Evolutionary conservation across 2,888 invertebrate species (phyloP).

Genomic region (Amphipyra tragopoginis): DNA sequence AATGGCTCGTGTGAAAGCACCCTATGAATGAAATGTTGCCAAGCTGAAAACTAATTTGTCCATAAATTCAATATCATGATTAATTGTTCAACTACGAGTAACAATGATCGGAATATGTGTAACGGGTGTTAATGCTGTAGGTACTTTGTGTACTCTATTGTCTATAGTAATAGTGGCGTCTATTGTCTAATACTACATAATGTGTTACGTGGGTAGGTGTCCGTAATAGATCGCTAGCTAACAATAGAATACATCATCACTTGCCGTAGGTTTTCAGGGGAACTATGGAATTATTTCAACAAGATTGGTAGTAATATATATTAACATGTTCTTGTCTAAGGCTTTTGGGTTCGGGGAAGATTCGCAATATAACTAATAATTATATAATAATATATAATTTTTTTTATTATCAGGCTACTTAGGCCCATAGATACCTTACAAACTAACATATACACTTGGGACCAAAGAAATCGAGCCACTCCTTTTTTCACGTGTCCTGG

Average conservation of each 20-base stretch:
- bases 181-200: slow-evolving; percentile 40
- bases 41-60: neutral
- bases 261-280: neutral
- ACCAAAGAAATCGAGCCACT: too few species aligned
- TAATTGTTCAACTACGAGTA: slow-evolving; percentile 22
- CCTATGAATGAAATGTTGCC: too few species aligned
- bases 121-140: slow-evolving; percentile 8
- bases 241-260: slow-evolving; percentile 39
- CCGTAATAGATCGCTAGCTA: slow-evolving; percentile 9
- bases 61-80: slow-evolving; percentile 19
- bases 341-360: neutral
- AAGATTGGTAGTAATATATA: slow-evolving; percentile 18
- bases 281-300: slow-evolving; percentile 17
- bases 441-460: too few species aligned
- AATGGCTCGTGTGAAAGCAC: too few species aligned
- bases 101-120: slow-evolving; percentile 15
- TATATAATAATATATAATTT: too few species aligned
- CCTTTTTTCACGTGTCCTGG: too few species aligned
- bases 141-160: slow-evolving; percentile 28
- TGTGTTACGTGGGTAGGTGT: slow-evolving; percentile 10
- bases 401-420: too few species aligned
- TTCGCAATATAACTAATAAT: neutral
- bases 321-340: slow-evolving; percentile 7
- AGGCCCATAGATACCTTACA: too few species aligned
- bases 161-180: slow-evolving; percentile 15